Evolutionary conservation across 2,113 vertebrate genomes (phyloP).

Genomic region (Colaptes auratus): DNA sequence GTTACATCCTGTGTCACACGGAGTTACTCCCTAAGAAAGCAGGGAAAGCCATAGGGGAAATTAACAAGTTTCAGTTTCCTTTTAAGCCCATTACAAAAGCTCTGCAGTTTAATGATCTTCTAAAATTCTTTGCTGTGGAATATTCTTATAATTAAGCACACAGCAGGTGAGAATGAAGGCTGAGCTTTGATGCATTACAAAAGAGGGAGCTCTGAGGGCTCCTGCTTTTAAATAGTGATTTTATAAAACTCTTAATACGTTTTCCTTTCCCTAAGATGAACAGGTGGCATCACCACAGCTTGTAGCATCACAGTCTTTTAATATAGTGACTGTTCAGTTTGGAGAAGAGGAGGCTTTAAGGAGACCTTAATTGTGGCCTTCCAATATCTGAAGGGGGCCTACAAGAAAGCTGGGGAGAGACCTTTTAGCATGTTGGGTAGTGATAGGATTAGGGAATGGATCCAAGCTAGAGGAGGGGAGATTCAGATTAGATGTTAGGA

Average conservation of each 20-base stretch:
- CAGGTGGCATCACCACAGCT: background rate
- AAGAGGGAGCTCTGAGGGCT: background rate
- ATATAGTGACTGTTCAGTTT: too few relatives aligned
- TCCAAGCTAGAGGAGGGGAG: too few relatives aligned
- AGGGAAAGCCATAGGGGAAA: background rate
- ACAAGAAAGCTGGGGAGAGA: too few relatives aligned
- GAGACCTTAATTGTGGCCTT: too few relatives aligned
- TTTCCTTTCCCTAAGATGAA: background rate
- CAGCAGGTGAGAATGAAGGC: background rate
- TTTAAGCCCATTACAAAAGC: background rate
- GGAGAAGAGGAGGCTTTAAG: too few relatives aligned
- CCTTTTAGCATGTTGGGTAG: too few relatives aligned
- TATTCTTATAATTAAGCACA: background rate
- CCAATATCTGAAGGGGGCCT: too few relatives aligned
- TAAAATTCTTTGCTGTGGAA: background rate
- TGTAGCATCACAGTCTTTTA: background rate
- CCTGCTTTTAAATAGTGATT: background rate
- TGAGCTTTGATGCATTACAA: background rate
- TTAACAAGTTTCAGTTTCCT: background rate
- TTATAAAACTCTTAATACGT: background rate
- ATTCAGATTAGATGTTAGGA: too few relatives aligned
- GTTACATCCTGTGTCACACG: background rate
- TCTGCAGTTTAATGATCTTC: background rate
- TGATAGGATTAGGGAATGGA: too few relatives aligned
- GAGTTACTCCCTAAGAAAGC: background rate